These are phyloP conservation scores for Apis florea DNA, from an alignment of 1,140 invertebrate genomes.

Conservation along the genomic window DNA sequence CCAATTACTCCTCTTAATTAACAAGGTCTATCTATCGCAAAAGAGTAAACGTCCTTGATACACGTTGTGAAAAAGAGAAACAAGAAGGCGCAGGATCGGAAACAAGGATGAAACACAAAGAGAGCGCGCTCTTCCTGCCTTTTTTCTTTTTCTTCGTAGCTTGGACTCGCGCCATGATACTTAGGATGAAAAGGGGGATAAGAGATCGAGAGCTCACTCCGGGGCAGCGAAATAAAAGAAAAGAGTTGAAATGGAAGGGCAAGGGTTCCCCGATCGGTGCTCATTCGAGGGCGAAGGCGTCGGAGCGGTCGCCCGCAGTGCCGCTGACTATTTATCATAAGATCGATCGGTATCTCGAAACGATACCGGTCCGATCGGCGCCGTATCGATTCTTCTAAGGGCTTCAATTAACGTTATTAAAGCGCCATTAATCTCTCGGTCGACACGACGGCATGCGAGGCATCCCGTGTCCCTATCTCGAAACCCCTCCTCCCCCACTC, in stretches of 20 bases:
- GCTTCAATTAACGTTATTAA: conserved; percentile 81
- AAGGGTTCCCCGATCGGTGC: conserved; percentile 49
- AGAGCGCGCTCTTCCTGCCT: neutral
- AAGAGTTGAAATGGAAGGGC: conserved; percentile 54
- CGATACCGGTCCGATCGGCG: conserved; percentile 75
- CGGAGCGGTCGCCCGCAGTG: conserved; percentile 77
- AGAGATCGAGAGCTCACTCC: conserved; percentile 18
- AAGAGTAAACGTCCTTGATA: no score
- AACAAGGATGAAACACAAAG: conserved; percentile 7
- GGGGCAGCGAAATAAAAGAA: conserved; percentile 48
- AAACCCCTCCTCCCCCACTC: neutral
- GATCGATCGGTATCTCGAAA: conserved; percentile 79
- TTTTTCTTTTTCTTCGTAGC: neutral
- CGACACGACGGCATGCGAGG: conserved; percentile 72
- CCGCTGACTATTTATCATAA: conserved; percentile 80
- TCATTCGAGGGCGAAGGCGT: conserved; percentile 70
- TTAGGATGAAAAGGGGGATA: conserved; percentile 14
- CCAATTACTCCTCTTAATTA: no score
- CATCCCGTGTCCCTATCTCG: conserved; percentile 66
- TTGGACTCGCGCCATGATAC: conserved; percentile 10
- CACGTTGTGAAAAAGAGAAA: neutral
- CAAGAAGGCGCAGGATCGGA: neutral
- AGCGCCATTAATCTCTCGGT: conserved; percentile 78
- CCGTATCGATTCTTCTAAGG: conserved; percentile 79
- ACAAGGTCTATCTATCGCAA: no score